Evolutionary conservation across 1,140 invertebrate species (phyloP), one percentile per base, ranked within the genome.

Genomic region (Drosophila paulistorum): DNA sequence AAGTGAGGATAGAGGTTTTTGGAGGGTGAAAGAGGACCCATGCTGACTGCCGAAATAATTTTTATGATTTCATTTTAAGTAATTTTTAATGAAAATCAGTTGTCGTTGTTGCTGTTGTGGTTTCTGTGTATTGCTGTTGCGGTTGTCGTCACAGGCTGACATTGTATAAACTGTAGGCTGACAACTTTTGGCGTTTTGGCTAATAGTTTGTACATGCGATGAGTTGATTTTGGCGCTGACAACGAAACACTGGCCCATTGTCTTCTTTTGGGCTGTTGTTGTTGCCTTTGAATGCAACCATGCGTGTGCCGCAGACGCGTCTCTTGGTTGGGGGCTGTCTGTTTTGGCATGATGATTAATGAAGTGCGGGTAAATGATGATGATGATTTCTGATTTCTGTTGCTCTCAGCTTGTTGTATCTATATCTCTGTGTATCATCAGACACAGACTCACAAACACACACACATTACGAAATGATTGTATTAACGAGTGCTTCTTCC

Each of bases 261-360:
- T 75, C 60, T 67, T 5, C 59, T 48, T 59, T 41, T 68, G 30
- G 33, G 30, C 11, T 58, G 58, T 14, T 68, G 39, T 68, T 23
- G 37, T 42, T 67, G 65, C 45, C 30, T 30, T n/a, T 60, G 33
- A 66, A 55, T 74, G 74, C 74, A 75, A 39, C 59, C 72, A 75
- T 69, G 74, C 74, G 57, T 79, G 74, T 60, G 14, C 39, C 72
- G 41, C 57, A 59, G 57, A 59, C 61, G 42, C 39, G 61, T 45
- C 61, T 68, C 59, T 62, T 72, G 63, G 57, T 61, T 33, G 10
- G 65, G 35, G 26, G 14, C 62, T 68, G 79, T 73, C 70, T 71
- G 80, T 66, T 85, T 85, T 80, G 81, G 79, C 81, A 77, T 69
- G 72, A 83, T 90, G 89, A 91, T 91, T 91, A 91, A 91, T 91